Evolutionary conservation across 2,113 vertebrate genomes (phyloP).

Genomic region (Meleagris gallopavo): DNA sequence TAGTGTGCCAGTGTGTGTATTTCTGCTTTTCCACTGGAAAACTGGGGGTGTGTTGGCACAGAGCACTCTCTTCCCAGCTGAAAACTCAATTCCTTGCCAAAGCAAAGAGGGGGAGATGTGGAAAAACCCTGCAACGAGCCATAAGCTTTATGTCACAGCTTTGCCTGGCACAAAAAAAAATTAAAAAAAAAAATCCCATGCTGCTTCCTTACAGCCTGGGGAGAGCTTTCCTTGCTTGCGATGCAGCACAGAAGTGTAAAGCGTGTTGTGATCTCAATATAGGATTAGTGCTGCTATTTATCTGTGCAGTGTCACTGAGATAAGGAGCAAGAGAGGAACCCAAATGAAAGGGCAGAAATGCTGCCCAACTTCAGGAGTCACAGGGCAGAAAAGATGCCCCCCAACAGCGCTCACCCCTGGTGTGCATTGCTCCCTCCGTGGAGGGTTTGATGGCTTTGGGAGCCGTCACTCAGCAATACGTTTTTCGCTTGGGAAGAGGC

Average conservation of each 20-base stretch:
- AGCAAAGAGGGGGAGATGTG: slow-evolving; percentile 29
- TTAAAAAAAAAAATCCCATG: background rate
- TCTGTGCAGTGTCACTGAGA: background rate
- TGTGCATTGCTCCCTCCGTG: accelerated
- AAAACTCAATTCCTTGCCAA: slow-evolving; percentile 47
- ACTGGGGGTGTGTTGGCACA: slow-evolving; percentile 38
- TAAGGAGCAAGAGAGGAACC: background rate
- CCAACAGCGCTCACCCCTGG: accelerated
- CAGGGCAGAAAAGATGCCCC: background rate
- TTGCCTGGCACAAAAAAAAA: slow-evolving; percentile 46
- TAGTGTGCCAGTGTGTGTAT: background rate
- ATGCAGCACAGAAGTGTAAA: background rate
- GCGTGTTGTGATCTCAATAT: slow-evolving; percentile 2
- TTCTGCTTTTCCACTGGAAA: slow-evolving; percentile 17
- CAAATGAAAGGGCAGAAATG: background rate
- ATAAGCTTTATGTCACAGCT: slow-evolving; percentile 63
- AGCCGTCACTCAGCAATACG: background rate
- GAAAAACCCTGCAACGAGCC: background rate
- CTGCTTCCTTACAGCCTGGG: slow-evolving; percentile 34
- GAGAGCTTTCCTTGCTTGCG: slow-evolving; percentile 15
- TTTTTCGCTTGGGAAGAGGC: background rate
- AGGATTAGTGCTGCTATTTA: background rate
- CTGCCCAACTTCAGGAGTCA: background rate
- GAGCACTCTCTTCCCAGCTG: slow-evolving; percentile 54
- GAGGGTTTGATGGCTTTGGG: background rate